Evolutionary conservation across 2,888 invertebrate genomes (phyloP), one percentile per base, ranked within the genome.

Genomic region (Dyspetes luteomarginatus): DNA sequence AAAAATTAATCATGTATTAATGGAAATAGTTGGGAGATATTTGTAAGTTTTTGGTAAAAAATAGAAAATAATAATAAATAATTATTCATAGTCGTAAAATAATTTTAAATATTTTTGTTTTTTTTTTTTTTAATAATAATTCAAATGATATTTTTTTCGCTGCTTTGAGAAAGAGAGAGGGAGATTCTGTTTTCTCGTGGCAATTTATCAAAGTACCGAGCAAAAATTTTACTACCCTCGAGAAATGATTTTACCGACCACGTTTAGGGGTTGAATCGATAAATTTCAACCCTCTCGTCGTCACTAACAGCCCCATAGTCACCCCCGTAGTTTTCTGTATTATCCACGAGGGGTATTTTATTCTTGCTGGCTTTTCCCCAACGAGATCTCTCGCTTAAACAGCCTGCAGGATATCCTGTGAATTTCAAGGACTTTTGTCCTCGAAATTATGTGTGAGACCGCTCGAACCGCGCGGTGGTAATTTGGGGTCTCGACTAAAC

Each of bases 381-480:
- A 36, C 12, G n/a, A 24, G 9, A 1, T 7, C 19, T 19, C 56
- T 56, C 15, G 15, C 64, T 5, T 12, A n/a, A 19, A 17, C 9
- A 67, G 43, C 15, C 30, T 22, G 45, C 45, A 28, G 26, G 55
- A 58, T 62, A 24, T 72, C 80, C 72, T 41, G 45, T 68, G 45
- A 43, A 62, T 80, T 72, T 72, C 75, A 72, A 82, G 85, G 79
- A 65, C 55, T 71, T 68, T 73, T 7, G 26, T 22, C 43, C 60
- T 41, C 77, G 76, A 82, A 85, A 52, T 9, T 12, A 7, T 43
- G 19, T 45, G 55, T 65, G 86, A 50, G 52, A 85, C 82, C 90
- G 88, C 86, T 87, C 72, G 43, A 86, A 90, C 85, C 90, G 81
- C 86, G 55, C 52, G 87, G 87, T 78, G 90, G 89, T 90, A 90